Conservation (phyloP, 35 echinoderm and acorn worm genomes). For the Ophioderma brevispina region DNA sequence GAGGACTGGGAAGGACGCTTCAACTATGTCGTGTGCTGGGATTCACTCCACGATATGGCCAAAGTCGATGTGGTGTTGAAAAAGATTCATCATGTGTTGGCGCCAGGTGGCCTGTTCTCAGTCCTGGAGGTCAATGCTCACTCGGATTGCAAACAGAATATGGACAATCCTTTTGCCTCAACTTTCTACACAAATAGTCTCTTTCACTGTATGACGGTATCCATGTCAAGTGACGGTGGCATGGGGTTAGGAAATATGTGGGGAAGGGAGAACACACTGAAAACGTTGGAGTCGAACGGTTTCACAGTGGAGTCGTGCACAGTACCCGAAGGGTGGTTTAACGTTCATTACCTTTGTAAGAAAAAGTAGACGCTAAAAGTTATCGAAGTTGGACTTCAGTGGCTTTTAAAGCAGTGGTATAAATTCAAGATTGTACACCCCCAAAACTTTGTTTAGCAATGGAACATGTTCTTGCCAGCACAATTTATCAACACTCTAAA, state of each 20-base stretch:
- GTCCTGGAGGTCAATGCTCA: constrained; percentile 91
- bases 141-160: constrained; percentile 78
- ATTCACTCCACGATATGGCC: constrained; percentile 97
- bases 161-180: constrained; percentile 86
- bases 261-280: constrained; percentile 75
- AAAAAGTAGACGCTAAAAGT: constrained; percentile 1
- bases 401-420: too few species aligned
- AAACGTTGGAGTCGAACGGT: constrained; percentile 51
- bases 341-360: constrained; percentile 87
- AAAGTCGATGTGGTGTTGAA: constrained; percentile 63
- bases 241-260: constrained; percentile 94
- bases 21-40: constrained; percentile 78
- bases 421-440: too few species aligned
- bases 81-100: constrained; percentile 65
- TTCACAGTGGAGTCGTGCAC: constrained; percentile 53
- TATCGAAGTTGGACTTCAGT: too few species aligned
- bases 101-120: constrained; percentile 60
- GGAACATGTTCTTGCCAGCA: too few species aligned
- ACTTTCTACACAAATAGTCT: constrained; percentile 96
- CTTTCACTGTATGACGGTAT: constrained; percentile 98
- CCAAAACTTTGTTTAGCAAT: too few species aligned
- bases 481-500: too few species aligned
- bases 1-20: constrained; percentile 71
- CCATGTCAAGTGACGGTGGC: constrained; percentile 71
- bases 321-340: constrained; percentile 79